Percentiles rank a stretch among this genome's conserved stretches.
phyloP scores from a whole-genome alignment of 2,113 vertebrate species.

The Microtus richardsoni region DNA sequence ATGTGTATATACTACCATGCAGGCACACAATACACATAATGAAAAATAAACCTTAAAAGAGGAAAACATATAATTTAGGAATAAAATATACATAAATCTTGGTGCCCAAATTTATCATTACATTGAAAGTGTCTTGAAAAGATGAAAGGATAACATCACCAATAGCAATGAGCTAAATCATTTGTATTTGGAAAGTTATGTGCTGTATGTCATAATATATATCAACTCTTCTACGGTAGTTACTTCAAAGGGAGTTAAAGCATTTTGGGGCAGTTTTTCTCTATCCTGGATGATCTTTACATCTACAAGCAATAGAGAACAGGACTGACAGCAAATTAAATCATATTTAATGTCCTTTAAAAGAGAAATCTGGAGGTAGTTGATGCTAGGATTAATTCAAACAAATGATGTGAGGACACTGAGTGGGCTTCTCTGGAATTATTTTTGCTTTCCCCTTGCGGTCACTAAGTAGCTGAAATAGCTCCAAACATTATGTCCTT shows the following conservation, averaged over 20 bases:
- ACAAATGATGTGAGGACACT: constrained; percentile 33
- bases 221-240: background rate
- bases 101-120: background rate
- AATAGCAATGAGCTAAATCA: background rate
- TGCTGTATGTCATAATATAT: background rate
- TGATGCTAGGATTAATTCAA: constrained; percentile 59
- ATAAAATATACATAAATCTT: background rate
- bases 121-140: background rate
- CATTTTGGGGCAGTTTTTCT: background rate
- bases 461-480: constrained; percentile 67
- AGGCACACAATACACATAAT: background rate
- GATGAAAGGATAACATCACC: background rate
- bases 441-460: constrained; percentile 45
- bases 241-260: background rate
- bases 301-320: constrained; percentile 12
- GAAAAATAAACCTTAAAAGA: background rate
- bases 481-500: constrained; percentile 31
- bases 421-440: constrained; percentile 38
- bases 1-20: background rate
- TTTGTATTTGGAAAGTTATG: background rate
- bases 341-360: constrained; percentile 39
- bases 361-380: constrained; percentile 52
- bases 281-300: background rate
- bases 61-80: background rate
- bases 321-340: background rate